Base-by-base conservation (phyloP, 2,113 vertebrate genomes). In the Sturnira hondurensis region DNA sequence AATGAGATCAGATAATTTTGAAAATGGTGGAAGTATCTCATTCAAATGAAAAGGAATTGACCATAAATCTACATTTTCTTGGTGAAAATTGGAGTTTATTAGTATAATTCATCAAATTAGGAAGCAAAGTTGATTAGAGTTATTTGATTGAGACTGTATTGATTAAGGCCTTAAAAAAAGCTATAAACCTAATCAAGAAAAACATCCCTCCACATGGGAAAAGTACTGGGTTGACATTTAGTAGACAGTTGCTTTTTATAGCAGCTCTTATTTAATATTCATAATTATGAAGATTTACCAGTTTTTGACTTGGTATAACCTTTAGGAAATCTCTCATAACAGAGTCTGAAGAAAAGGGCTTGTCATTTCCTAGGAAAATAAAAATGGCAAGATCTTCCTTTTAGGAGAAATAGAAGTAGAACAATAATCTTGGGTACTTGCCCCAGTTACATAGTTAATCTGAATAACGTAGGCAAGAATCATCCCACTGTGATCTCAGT, bases 61-160 rank as follows among this genome's bases (percentile, higher is more conserved):
- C 73, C 89, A 71, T 71, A 92, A 97, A 92, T 86, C 88, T 96
- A 87, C 31, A 71, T 94, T 96, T 97, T 89, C 84, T 96, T 83
- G 80, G 93, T 97, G 97, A 97, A 98, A 98, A 97, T 98, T 97
- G 96, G 36, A 97, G 94, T 96, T 97, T 98, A 98, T 98, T 97
- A 98, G 98, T 97, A 97, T 97, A 98, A 98, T 97, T 97, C 97
- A 98, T 98, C 98, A 98, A 98, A 98, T 97, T 98, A 98, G 83
- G 84, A 91, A 93, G 96, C 73, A 97, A 98, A 97, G 93, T 96
- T 95, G 97, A 97, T 96, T 97, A 97, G 94, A 97, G 82, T 96
- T 97, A 97, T 97, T 97, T 96, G 91, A 97, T 94, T 97, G 94
- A 95, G 97, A 98, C 31, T 77, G 33, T 58, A 96, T 96, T 96